Evolutionary conservation across 2,888 invertebrate species (phyloP).

Genomic region (Amiota minor): DNA sequence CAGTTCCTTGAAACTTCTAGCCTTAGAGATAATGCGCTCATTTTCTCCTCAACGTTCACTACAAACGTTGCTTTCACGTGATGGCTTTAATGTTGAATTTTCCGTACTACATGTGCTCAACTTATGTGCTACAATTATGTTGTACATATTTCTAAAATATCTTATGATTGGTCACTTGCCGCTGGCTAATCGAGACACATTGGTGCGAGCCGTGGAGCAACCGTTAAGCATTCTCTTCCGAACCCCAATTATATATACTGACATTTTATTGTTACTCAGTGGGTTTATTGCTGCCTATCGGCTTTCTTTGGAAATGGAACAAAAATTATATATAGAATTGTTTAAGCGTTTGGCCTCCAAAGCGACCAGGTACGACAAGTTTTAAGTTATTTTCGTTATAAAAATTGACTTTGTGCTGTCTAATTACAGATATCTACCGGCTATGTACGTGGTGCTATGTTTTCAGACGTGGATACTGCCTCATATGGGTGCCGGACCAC

Average conservation of each 20-base stretch:
- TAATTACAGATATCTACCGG: constrained; percentile 78
- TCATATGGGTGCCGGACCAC: constrained; percentile 78
- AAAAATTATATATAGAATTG: constrained; percentile 76
- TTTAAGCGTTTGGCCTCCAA: constrained; percentile 77
- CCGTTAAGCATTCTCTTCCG: constrained; percentile 78
- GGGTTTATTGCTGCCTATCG: constrained; percentile 80
- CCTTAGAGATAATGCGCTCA: constrained; percentile 71
- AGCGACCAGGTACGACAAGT: constrained; percentile 78
- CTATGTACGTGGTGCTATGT: constrained; percentile 77
- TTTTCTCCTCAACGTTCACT: constrained; percentile 81
- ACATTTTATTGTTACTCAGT: constrained; percentile 80
- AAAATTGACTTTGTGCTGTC: not conserved
- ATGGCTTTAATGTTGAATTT: constrained; percentile 75
- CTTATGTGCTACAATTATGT: constrained; percentile 78
- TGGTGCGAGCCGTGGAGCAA: constrained; percentile 75
- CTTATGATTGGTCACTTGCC: constrained; percentile 79
- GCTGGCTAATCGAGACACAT: constrained; percentile 77
- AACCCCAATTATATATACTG: constrained; percentile 79
- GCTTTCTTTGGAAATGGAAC: constrained; percentile 76
- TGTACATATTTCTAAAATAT: constrained; percentile 80
- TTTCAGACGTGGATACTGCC: constrained; percentile 82
- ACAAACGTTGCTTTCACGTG: constrained; percentile 76
- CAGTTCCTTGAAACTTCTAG: constrained; percentile 21
- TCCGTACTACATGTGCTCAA: constrained; percentile 82
- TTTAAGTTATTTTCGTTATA: constrained; percentile 69